Percentiles rank a stretch among this genome's conserved stretches.
Evolutionary conservation across 2,797 vertebrate species (phyloP).

Genomic region (Pseudopleuronectes americanus): DNA sequence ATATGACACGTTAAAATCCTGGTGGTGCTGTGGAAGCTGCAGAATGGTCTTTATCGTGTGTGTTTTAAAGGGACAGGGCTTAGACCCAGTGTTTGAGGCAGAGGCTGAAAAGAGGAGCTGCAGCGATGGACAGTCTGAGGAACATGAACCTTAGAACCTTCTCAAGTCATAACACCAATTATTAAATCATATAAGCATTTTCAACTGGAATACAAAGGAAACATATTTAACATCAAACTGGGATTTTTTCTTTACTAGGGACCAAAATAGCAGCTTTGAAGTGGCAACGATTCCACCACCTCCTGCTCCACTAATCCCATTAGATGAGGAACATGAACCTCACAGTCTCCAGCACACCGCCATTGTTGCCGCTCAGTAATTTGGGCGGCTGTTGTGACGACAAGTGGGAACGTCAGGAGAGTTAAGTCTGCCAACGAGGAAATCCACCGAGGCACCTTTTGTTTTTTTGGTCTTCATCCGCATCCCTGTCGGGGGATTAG

Average conservation of each 20-base stretch:
- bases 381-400: conserved; percentile 26
- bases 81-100: no score
- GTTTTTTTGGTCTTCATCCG: conserved; percentile 41
- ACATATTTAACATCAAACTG: no score
- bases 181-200: no score
- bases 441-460: conserved; percentile 54
- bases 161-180: no score
- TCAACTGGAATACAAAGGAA: no score
- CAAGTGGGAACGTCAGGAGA: conserved; percentile 31
- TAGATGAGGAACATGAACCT: conserved; percentile 39
- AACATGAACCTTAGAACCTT: no score
- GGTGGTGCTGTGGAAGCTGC: no score
- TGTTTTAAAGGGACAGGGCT: no score
- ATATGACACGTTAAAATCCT: conserved; percentile 47
- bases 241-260: background rate
- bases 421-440: conserved; percentile 46
- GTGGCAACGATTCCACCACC: conserved; percentile 27
- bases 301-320: conserved; percentile 55
- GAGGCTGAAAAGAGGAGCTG: background rate
- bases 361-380: conserved; percentile 60
- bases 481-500: conserved; percentile 46
- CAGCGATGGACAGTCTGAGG: no score
- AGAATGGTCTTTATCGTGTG: no score
- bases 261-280: conserved; percentile 6
- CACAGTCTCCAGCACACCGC: conserved; percentile 19